Evolutionary conservation across 2,888 invertebrate species (phyloP), one percentile per base, ranked within the genome.

Genomic region (Eubasilissa splendida): DNA sequence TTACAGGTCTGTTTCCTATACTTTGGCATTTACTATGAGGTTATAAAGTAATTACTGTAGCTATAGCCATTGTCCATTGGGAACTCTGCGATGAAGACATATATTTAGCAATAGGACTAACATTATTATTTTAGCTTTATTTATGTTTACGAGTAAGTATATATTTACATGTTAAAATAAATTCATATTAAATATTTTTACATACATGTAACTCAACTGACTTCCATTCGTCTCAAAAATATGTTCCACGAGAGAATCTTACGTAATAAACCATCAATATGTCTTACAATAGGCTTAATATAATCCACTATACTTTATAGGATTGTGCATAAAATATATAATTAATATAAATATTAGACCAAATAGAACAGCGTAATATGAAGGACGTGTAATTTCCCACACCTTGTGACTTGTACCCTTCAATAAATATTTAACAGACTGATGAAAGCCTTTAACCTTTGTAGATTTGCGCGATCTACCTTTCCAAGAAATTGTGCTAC

Each of bases 21-120:
- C 79, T 79, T 79, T 79, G 79, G 79, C 79, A 79, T 79, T 74
- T 68, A 68, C 71, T 59, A 74, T 79, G 79, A 79, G 79, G 79
- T 79, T 79, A 79, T 50, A 79, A 79, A 76, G 60, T 60, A 75
- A 68, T 59, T 52, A 79, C 14, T 75, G 75, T 53, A 54, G 75
- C 63, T 79, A 33, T n/a, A 73, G 70, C 68, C 77, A 52, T 42
- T 12, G 14, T 56, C 76, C 76, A 54, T 65, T 65, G 76, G 63
- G 65, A 76, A 76, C 31, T 11, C 52, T n/a, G 65, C 10, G 14
- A 58, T 65, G 31, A 76, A 65, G 63, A 76, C 63, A 76, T 76
- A 22, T 76, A 59, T 77, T 77, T 77, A 66, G 56, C 77, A 58
- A 68, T 71, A 53, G 63, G 42, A 77, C 70, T 77, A 77, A 76